These are phyloP conservation scores for Epizoanthus fatuus DNA, from an alignment of 92 coral and sea anemone genomes.

Conservation along the genomic window DNA sequence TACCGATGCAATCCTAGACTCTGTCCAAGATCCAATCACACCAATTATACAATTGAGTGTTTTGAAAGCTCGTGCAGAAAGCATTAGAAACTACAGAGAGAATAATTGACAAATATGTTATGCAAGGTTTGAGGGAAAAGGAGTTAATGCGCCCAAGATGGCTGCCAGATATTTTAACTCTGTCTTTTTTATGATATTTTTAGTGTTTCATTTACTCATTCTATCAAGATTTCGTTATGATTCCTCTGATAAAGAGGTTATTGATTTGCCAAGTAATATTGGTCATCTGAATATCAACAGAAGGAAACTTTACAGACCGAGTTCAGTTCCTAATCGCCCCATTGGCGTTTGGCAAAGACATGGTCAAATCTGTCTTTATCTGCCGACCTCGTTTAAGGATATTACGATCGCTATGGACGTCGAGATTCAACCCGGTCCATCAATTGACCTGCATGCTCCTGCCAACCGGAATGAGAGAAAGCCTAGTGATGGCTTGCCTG, in stretches of 20 bases:
- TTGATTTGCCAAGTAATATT: background rate
- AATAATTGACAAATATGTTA: no score
- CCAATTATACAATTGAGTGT: no score
- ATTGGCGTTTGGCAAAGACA: conserved; percentile 10
- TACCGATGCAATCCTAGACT: no score
- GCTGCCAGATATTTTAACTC: no score
- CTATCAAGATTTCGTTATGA: background rate
- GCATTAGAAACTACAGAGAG: no score
- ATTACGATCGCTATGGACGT: conserved; percentile 16
- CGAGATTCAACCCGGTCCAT: conserved; percentile 4
- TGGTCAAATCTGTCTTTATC: conserved; percentile 11
- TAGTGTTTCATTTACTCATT: background rate
- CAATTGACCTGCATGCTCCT: background rate
- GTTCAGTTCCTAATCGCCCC: conserved; percentile 16
- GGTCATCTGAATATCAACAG: conserved; percentile 1
- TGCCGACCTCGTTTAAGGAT: conserved; percentile 1
- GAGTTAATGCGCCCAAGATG: no score
- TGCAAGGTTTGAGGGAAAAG: no score
- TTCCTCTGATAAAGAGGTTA: background rate
- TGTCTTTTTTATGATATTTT: no score
- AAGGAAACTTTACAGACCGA: conserved; percentile 1
- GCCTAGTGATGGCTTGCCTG: background rate
- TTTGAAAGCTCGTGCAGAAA: no score
- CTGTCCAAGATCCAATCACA: no score
- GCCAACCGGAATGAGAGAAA: background rate